Evolutionary conservation across 2,888 invertebrate species (phyloP), one percentile per base, ranked within the genome.

Genomic region (Amphipoea oculea): DNA sequence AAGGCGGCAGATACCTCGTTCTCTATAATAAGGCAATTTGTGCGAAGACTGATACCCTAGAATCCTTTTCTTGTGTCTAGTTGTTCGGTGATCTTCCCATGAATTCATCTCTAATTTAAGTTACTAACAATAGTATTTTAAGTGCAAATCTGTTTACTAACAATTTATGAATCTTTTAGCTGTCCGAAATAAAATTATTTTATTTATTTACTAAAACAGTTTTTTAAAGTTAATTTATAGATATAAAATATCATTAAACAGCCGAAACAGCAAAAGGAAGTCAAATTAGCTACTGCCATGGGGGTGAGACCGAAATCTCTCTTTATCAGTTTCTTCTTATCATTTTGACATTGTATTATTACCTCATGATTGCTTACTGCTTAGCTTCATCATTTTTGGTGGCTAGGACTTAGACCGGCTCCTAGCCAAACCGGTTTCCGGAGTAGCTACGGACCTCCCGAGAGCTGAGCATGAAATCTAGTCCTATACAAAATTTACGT

Each of bases 381-480:
- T 60, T 67, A 79, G 82, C 82, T 51, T 79, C 75, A 77, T 77
- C 86, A 85, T 79, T 70, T 73, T 82, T 77, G 86, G 85, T 72
- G 73, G 63, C 82, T 63, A 40, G 73, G 88, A 86, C 29, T 85
- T 88, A 79, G 88, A 79, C 86, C 74, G 85, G 76, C 79, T 86
- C 86, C 72, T 51, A 85, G 86, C 88, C 88, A 87, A 70, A 88
- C 82, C 86, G 86, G 78, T 29, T 75, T 63, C 11, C 74, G 74
- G 65, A 76, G 86, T 86, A 86, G 82, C 82, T 85, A 85, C 85
- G 82, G 82, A 82, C 85, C 82, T 54, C 81, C 82, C 82, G 63
- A 81, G 1, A 12, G 1, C 0, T 0, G 2, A 0, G 0, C 14
- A 0, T 29, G 14, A 69, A 81, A 69, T 60, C 11, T 7, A 2